phyloP scores from a whole-genome alignment of 1,140 invertebrate species.

The Eupristina koningsbergeri region DNA sequence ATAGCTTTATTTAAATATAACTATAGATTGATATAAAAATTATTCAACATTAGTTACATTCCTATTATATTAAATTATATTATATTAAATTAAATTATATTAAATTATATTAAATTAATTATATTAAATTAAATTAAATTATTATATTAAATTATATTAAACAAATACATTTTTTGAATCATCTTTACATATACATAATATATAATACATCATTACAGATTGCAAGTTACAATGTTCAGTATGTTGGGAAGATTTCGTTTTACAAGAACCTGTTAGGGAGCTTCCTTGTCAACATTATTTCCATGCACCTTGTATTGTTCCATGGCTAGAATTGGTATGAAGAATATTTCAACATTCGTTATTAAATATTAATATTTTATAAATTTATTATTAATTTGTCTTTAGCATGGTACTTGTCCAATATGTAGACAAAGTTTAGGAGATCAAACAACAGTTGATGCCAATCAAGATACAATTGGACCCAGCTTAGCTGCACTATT shows the following conservation, averaged over 20 bases:
- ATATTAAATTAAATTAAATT: too few species aligned
- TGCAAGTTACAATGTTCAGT: conserved; percentile 93
- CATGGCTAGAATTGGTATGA: conserved; percentile 90
- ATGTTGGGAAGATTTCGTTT: conserved; percentile 94
- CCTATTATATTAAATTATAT: too few species aligned
- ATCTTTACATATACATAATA: conserved; percentile 2
- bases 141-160: too few species aligned
- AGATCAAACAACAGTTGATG: conserved; percentile 72
- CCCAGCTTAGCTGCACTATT: conserved; percentile 72
- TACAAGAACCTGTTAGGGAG: conserved; percentile 88
- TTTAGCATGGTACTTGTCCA: conserved; percentile 93
- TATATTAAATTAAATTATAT: too few species aligned
- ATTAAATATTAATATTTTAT: not conserved
- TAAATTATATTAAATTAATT: too few species aligned
- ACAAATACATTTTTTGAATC: conserved; percentile 14
- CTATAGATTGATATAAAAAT: too few species aligned
- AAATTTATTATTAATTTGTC: conserved; percentile 52
- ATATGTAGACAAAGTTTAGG: conserved; percentile 90
- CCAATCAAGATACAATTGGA: conserved; percentile 68
- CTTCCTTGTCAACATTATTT: conserved; percentile 94
- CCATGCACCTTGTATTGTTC: conserved; percentile 93
- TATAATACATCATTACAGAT: conserved; percentile 71
- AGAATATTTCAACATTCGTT: not conserved
- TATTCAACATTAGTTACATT: too few species aligned
- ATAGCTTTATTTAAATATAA: too few species aligned